Conservation (phyloP, 2,113 vertebrate species). For the Suncus etruscus region DNA sequence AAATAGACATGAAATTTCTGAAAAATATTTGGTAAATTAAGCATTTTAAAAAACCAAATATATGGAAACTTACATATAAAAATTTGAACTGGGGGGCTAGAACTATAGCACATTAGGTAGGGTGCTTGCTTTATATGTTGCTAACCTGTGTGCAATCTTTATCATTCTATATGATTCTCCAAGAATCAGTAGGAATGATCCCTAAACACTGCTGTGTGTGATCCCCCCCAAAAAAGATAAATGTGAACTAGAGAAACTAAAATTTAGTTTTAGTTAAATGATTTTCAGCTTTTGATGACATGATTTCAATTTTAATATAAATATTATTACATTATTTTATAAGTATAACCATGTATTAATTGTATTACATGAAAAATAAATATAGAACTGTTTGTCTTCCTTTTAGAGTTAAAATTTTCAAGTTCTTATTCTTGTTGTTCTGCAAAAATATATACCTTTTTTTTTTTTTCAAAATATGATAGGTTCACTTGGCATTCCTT, state of each 20-base stretch:
- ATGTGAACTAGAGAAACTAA: not conserved
- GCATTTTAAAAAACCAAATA: not conserved
- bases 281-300: not conserved
- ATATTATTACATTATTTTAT: not conserved
- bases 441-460: constrained; percentile 40
- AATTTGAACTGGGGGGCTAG: not conserved
- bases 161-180: too few species aligned
- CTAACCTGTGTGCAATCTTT: too few species aligned
- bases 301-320: constrained; percentile 1
- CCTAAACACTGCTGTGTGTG: too few species aligned
- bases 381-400: not conserved
- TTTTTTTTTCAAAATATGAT: constrained; percentile 18
- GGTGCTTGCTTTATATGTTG: too few species aligned
- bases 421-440: constrained; percentile 21
- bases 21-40: constrained; percentile 48
- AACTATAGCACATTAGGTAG: too few species aligned
- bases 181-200: too few species aligned
- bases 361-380: not conserved
- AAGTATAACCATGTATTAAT: constrained; percentile 41
- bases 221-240: too few species aligned
- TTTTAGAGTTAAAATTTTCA: constrained; percentile 52
- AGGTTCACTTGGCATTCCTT: constrained; percentile 50
- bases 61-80: constrained; percentile 5
- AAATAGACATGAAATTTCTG: not conserved
- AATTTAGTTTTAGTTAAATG: constrained; percentile 38